Conservation (phyloP, 2,113 vertebrate species). For the Phoxinus phoxinus region DNA sequence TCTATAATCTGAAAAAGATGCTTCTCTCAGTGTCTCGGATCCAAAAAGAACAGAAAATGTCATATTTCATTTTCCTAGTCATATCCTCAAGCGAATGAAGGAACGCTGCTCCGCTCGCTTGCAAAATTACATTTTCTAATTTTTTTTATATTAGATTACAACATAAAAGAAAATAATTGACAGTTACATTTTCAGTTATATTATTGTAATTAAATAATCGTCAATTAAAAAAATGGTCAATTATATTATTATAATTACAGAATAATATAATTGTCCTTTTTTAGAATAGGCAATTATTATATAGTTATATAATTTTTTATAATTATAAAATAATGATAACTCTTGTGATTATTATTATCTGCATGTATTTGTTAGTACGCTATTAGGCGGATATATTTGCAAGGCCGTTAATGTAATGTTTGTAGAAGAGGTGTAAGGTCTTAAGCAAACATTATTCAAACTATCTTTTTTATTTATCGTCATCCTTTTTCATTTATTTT, state of each 20-base stretch:
- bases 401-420: neutral
- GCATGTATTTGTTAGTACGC: neutral
- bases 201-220: neutral
- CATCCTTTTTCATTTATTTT: slow-evolving; percentile 18
- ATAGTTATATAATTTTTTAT: neutral
- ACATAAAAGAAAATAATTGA: neutral
- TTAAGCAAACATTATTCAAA: slow-evolving; percentile 27
- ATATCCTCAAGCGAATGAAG: neutral
- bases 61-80: neutral
- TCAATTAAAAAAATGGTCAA: neutral
- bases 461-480: slow-evolving; percentile 22
- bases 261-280: neutral
- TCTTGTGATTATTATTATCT: neutral
- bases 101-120: neutral
- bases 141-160: neutral
- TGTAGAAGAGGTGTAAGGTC: slow-evolving; percentile 5
- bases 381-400: neutral
- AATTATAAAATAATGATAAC: neutral
- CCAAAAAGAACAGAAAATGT: neutral
- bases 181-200: neutral
- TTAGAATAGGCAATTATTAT: neutral
- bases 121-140: neutral
- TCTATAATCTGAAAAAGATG: slow-evolving; percentile 24
- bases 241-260: neutral
- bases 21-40: neutral